Conservation (phyloP, 2,113 vertebrate species). For the Meleagris gallopavo region DNA sequence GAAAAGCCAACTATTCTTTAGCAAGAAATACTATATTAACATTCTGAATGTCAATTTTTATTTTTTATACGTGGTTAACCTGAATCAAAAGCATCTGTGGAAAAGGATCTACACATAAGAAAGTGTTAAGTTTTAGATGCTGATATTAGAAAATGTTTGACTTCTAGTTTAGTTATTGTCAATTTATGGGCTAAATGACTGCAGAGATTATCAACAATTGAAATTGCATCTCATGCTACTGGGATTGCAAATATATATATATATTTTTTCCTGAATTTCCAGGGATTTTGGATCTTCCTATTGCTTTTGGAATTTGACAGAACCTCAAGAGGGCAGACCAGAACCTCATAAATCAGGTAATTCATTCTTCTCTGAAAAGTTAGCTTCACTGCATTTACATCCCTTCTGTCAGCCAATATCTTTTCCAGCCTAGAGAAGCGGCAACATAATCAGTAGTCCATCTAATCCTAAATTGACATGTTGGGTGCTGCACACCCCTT, state of each 20-base stretch:
- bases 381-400: background rate
- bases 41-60: background rate
- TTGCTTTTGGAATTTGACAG: background rate
- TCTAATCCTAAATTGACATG: accelerated
- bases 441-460: background rate
- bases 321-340: background rate
- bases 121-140: background rate
- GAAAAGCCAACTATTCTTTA: background rate
- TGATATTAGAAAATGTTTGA: background rate
- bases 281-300: background rate
- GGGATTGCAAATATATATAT: background rate
- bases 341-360: background rate
- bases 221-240: background rate
- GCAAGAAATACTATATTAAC: background rate
- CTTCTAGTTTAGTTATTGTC: background rate
- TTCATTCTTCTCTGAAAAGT: background rate
- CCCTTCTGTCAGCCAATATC: background rate
- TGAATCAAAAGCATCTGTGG: background rate
- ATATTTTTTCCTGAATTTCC: background rate
- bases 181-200: background rate
- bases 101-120: background rate
- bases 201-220: background rate
- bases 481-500: background rate
- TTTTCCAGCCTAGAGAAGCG: background rate
- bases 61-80: background rate